Base-by-base conservation (phyloP, 2,797 vertebrate species). In the Sparus aurata region DNA sequence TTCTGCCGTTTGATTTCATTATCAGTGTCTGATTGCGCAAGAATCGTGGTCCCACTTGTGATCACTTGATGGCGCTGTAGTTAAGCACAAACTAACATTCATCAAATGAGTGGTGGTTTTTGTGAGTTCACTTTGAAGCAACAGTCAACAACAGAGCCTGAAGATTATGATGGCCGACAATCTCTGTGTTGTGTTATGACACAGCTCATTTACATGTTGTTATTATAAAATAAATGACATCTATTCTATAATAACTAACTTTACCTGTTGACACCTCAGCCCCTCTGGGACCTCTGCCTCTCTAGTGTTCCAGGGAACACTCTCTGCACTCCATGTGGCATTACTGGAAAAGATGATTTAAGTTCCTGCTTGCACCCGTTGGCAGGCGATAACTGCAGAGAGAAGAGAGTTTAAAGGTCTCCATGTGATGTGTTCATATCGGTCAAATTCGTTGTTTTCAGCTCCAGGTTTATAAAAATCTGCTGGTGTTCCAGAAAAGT, bases 1-100 rank as follows among this genome's bases (percentile, higher is more conserved):
- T 41, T 69, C 38, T 43, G 1, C 23, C 8, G 2, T 18, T 12
- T 27, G 25, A 50, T 15, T 30, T 20, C 63, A 54, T 22, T 30
- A 43, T 65, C 23, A 69, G 20, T 18, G 46, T 53, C 7, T 4
- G 47, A 84, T 79, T 81, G 75, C 2, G 13, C 17, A 83, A 84
- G 6, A 67, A 34, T 12, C 0, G 4, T n/a, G 25, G 62, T 72
- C 15, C 69, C 69, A 66, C n/a, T 41, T 57, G 17, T 73, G 58
- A 64, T 55, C 80, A 85, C 83, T 20, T 69, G 89, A 70, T 73
- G 85, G 85, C 76, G 67, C 60, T 64, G 17, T 41, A 61, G 52
- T 43, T 69, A 2, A 41, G 20, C 53, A 52, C 59, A 77, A 54
- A 45, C 20, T 16, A 8, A 16, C 23, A 30, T 43, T 43, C 1